phyloP scores from a whole-genome alignment of 2,113 vertebrate genomes.

The Eira barbara region DNA sequence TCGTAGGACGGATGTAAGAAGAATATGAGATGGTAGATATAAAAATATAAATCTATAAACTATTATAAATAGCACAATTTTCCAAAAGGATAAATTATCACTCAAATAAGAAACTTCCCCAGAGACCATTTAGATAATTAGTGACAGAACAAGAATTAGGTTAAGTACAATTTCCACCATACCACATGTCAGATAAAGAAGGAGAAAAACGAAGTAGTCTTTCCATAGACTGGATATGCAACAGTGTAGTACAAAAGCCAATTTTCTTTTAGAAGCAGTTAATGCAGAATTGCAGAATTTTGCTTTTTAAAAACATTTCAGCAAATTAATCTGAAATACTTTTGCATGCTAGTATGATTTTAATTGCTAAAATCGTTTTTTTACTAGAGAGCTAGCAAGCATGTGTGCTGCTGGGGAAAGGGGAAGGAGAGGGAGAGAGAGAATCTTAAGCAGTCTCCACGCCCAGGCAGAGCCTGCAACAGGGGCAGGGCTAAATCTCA shows the following conservation, averaged over 20 bases:
- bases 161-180: neutral
- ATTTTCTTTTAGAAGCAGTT: neutral
- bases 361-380: neutral
- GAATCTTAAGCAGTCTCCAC: neutral
- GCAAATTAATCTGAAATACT: neutral
- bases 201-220: neutral
- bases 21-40: neutral
- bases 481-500: neutral
- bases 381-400: neutral
- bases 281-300: neutral
- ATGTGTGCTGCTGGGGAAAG: neutral
- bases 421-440: neutral
- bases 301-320: neutral
- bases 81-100: neutral
- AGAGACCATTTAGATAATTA: neutral
- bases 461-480: neutral
- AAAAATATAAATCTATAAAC: neutral
- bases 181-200: neutral
- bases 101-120: neutral
- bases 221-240: neutral
- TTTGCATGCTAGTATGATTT: neutral
- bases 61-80: neutral
- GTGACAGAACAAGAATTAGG: neutral
- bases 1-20: neutral
- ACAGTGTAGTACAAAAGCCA: neutral